A percentile compares a stretch with the other conserved stretches of the same genome.
These are phyloP conservation scores for Scartelaos histophorus DNA, from an alignment of 2,113 vertebrate species.

Conservation along the genomic window DNA sequence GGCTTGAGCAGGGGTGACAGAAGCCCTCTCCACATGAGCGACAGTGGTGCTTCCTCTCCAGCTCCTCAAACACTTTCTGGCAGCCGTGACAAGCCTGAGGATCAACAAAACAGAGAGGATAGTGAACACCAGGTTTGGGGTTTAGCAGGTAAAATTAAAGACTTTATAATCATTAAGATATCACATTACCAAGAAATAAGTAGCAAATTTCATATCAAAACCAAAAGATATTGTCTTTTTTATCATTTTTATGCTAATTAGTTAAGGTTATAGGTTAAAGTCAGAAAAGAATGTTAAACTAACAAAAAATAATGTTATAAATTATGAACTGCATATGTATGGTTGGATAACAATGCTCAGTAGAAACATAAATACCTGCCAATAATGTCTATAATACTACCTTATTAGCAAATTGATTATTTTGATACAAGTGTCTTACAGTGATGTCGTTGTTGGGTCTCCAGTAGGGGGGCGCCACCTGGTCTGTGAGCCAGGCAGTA, in stretches of 20 bases:
- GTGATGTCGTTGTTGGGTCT: constrained; percentile 79
- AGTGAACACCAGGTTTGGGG: neutral
- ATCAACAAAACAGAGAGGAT: neutral
- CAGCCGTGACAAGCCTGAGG: constrained; percentile 77
- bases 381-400: neutral
- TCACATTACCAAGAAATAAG: too few relatives aligned
- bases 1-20: constrained; percentile 80
- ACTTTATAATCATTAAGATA: neutral
- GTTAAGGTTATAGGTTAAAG: too few relatives aligned
- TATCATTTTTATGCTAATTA: too few relatives aligned
- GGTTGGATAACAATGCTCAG: neutral
- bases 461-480: constrained; percentile 83
- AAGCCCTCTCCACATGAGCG: constrained; percentile 82
- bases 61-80: constrained; percentile 71
- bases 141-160: neutral
- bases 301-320: too few relatives aligned
- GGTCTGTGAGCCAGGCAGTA: constrained; percentile 81
- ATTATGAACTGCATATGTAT: too few relatives aligned
- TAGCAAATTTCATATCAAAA: too few relatives aligned
- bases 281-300: too few relatives aligned
- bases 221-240: too few relatives aligned
- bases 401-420: neutral
- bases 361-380: neutral
- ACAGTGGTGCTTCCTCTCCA: constrained; percentile 83
- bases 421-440: constrained; percentile 61